Percentiles rank a stretch among this genome's conserved stretches.
phyloP scores from a whole-genome alignment of 2,797 vertebrate species.

The Geotrypetes seraphini region DNA sequence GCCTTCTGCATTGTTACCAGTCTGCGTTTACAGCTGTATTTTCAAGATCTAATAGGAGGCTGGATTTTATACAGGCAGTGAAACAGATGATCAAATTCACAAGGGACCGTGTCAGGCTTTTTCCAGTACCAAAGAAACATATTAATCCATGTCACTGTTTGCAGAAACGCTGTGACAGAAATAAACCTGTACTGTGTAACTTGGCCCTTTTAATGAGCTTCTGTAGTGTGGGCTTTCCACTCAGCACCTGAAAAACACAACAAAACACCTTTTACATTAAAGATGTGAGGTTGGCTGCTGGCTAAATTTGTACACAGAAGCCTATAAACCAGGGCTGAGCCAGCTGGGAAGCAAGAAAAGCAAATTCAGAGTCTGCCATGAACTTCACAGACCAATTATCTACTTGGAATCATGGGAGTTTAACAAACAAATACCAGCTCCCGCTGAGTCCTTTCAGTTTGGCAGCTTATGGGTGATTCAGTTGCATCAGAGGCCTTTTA shows the following conservation, averaged over 20 bases:
- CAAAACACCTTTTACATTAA: constrained; percentile 78
- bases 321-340: constrained; percentile 70
- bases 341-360: constrained; percentile 75
- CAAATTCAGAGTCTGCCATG: constrained; percentile 77
- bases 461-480: constrained; percentile 71
- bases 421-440: constrained; percentile 86
- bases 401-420: constrained; percentile 92
- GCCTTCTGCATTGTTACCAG: constrained; percentile 51
- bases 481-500: constrained; percentile 76
- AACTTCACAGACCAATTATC: constrained; percentile 90
- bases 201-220: constrained; percentile 74
- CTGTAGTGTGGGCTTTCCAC: constrained; percentile 62
- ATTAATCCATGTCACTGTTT: constrained; percentile 74
- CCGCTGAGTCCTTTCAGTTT: constrained; percentile 74
- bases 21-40: constrained; percentile 58
- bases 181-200: constrained; percentile 76
- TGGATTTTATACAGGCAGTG: constrained; percentile 55
- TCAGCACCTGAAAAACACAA: constrained; percentile 74
- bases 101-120: constrained; percentile 63
- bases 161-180: constrained; percentile 67
- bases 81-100: constrained; percentile 73
- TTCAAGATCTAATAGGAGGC: constrained; percentile 62
- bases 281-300: constrained; percentile 73
- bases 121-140: constrained; percentile 63
- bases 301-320: constrained; percentile 77